A percentile compares a stretch with the other conserved stretches of the same genome.
These are phyloP conservation scores for Pycnomerus fuliginosus DNA, from an alignment of 2,888 invertebrate genomes.

Conservation along the genomic window DNA sequence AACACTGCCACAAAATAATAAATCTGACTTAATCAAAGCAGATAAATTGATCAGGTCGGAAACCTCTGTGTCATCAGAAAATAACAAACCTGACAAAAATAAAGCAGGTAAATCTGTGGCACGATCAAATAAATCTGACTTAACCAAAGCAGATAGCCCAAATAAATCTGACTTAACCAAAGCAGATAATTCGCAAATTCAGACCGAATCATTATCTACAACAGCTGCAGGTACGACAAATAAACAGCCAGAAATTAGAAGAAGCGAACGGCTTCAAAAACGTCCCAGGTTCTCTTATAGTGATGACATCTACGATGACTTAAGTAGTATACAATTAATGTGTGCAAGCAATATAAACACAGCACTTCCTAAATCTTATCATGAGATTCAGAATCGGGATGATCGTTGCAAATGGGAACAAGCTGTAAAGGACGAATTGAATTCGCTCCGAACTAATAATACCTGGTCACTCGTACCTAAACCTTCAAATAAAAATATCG, in stretches of 20 bases:
- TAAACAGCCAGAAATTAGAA: not conserved
- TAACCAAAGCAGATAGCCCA: too few relatives aligned
- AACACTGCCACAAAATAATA: too few relatives aligned
- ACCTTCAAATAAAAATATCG: too few relatives aligned
- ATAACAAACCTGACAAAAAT: not conserved
- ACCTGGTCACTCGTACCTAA: too few relatives aligned
- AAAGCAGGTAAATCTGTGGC: conserved; percentile 3
- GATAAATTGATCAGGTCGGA: too few relatives aligned
- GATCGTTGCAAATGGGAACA: conserved; percentile 11
- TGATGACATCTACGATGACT: conserved; percentile 1
- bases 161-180: too few relatives aligned
- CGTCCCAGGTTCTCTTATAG: conserved; percentile 2
- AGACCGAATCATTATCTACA: not conserved
- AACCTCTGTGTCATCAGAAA: not conserved
- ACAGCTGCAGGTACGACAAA: not conserved
- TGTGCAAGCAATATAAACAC: too few relatives aligned
- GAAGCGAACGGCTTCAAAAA: conserved; percentile 7
- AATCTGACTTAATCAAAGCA: too few relatives aligned
- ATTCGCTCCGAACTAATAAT: too few relatives aligned
- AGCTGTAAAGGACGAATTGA: too few relatives aligned
- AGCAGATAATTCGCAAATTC: not conserved
- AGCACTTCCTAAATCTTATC: conserved; percentile 4
- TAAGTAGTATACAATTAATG: not conserved
- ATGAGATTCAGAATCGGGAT: conserved; percentile 10
- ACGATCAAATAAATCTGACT: too few relatives aligned